Base-by-base conservation (phyloP, 1,140 invertebrate species). In the Phocides pigmalion region DNA sequence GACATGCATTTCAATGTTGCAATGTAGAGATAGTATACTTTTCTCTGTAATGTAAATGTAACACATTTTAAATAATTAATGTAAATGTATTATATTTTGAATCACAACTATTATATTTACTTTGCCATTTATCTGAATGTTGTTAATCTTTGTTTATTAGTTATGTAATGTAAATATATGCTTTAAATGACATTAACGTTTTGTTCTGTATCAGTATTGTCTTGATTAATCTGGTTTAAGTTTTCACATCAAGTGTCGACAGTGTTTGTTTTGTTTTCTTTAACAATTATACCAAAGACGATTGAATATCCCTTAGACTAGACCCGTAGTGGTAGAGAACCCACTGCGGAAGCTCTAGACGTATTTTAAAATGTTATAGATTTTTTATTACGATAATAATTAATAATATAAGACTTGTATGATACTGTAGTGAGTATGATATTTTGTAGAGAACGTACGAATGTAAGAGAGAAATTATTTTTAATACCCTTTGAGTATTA, bases 241-340 rank as follows among this genome's bases (percentile, higher is more conserved):
- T 74, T 76, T 80, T 81, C 67, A 63, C 53, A 68, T 74, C 70
- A 65, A 67, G 78, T 82, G 62, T 68, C 65, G 74, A 78, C 74
- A 74, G 63, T 79, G 64, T 67, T 82, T 81, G 72, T 82, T 81
- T 86, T 84, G 73, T 81, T 85, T 84, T 85, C 76, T 83, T 67
- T 82, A 82, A 84, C 78, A 87, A 85, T 87, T 73, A 91, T 91
- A 91, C 88, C 88, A 91, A 91, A 91, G 88, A 91, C 81, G 74
- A 82, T 88, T 83, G 85, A 91, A 88, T 85, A 87, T 88, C 84
- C 82, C 78, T 82, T 79, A 78, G 73, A 64, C 75, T 83, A 81
- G 70, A 77, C 71, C n/a, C 28, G 28, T 81, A 76, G 73, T 79
- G 76, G 81, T 77, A 71, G 70, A 25, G 28, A 11, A 39, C 22